These are phyloP conservation scores for Drosophila pectinifera DNA, from an alignment of 1,140 invertebrate species.

Conservation along the genomic window DNA sequence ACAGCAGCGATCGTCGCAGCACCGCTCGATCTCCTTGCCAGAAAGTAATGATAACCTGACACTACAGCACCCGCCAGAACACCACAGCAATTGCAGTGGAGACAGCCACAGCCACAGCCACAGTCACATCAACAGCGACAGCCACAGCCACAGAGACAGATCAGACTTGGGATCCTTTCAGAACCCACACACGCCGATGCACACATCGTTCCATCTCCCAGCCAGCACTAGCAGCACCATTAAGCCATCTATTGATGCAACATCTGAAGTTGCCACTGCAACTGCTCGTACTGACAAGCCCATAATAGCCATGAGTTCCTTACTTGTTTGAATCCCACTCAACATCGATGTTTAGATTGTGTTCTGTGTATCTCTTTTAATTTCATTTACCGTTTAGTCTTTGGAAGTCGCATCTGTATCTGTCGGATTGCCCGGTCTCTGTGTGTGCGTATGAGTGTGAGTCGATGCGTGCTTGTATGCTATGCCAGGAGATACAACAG, in stretches of 20 bases:
- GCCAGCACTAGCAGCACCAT: constrained; percentile 36
- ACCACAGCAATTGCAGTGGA: constrained; percentile 28
- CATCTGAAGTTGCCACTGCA: constrained; percentile 13
- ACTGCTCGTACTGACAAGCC: constrained; percentile 16
- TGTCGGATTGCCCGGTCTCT: constrained; percentile 14
- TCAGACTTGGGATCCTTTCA: not conserved
- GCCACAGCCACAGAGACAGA: constrained; percentile 12
- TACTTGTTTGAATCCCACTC: constrained; percentile 72
- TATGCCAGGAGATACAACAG: not conserved
- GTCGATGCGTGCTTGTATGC: not conserved
- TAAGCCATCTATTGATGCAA: constrained; percentile 1
- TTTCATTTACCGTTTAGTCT: constrained; percentile 41
- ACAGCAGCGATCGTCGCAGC: constrained; percentile 87
- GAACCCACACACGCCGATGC: constrained; percentile 6
- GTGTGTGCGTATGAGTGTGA: constrained; percentile 12
- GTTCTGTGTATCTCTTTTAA: constrained; percentile 47
- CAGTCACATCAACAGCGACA: constrained; percentile 24
- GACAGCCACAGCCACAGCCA: constrained; percentile 28
- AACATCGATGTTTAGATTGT: constrained; percentile 61
- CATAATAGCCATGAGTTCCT: constrained; percentile 43
- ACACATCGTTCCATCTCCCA: constrained; percentile 41
- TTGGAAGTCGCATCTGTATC: not conserved
- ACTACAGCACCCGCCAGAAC: constrained; percentile 41
- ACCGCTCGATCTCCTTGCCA: constrained; percentile 91
- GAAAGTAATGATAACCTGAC: constrained; percentile 91